phyloP scores from a whole-genome alignment of 2,113 vertebrate genomes.

The Lycocorax pyrrhopterus region DNA sequence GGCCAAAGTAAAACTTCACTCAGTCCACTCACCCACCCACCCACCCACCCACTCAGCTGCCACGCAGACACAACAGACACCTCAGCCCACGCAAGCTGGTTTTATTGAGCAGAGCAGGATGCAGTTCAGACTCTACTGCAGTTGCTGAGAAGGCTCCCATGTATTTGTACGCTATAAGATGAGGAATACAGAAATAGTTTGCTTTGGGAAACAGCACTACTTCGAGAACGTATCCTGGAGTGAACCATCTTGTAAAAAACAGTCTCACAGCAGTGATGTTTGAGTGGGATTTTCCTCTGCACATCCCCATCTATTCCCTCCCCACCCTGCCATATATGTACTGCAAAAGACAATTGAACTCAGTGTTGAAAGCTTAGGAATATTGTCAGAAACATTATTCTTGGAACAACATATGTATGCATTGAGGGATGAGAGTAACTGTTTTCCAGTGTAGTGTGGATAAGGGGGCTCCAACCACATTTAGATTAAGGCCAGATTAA shows the following conservation, averaged over 20 bases:
- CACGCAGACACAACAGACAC: background rate
- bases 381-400: constrained; percentile 13
- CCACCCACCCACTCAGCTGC: background rate
- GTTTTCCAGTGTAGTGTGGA: background rate
- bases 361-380: constrained; percentile 13
- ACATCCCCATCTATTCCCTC: background rate
- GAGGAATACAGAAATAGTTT: background rate
- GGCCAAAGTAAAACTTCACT: background rate
- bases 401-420: background rate
- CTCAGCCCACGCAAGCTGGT: background rate
- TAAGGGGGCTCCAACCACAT: background rate
- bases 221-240: background rate
- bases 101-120: background rate
- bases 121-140: background rate
- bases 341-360: background rate
- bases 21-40: background rate
- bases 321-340: background rate
- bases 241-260: background rate
- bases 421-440: background rate
- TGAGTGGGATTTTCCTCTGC: background rate
- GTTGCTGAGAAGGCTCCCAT: background rate
- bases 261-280: background rate
- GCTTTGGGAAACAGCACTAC: background rate
- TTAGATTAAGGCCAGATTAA: constrained; percentile 40
- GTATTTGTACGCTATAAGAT: background rate